These are phyloP conservation scores for Pentamera pediparva DNA, from an alignment of 53 echinoderm and acorn worm species.

Conservation along the genomic window DNA sequence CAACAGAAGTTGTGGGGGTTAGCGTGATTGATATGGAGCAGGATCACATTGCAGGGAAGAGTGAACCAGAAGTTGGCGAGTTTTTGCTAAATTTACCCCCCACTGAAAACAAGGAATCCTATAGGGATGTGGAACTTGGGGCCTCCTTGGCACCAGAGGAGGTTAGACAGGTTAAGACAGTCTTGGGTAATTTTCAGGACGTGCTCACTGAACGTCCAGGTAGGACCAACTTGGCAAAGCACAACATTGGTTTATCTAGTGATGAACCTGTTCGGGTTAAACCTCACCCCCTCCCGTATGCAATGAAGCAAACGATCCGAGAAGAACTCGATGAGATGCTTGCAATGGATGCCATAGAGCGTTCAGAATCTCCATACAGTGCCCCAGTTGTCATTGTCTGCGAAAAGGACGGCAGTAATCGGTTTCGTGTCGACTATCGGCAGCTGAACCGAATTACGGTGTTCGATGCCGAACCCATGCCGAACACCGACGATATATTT, in stretches of 20 bases:
- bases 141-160: too few relatives aligned
- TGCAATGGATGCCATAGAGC: constrained; percentile 40
- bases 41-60: too few relatives aligned
- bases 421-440: constrained; percentile 37
- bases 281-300: too few relatives aligned
- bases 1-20: too few relatives aligned
- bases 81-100: too few relatives aligned
- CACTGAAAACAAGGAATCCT: too few relatives aligned
- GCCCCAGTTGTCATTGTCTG: constrained; percentile 35
- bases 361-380: constrained; percentile 40
- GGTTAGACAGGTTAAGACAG: too few relatives aligned
- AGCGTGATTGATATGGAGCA: too few relatives aligned
- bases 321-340: constrained; percentile 43
- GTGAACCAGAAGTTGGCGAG: too few relatives aligned
- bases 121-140: too few relatives aligned
- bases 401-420: constrained; percentile 19
- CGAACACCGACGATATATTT: constrained; percentile 34
- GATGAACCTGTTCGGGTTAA: constrained; percentile 32
- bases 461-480: constrained; percentile 41
- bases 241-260: constrained; percentile 34
- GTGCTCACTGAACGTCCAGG: constrained; percentile 59
- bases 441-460: constrained; percentile 22
- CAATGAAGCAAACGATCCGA: constrained; percentile 16
- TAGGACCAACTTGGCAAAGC: constrained; percentile 20
- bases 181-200: constrained; percentile 22